Base-by-base conservation (phyloP, 2,797 vertebrate genomes). In the Leptodactylus fallax region DNA sequence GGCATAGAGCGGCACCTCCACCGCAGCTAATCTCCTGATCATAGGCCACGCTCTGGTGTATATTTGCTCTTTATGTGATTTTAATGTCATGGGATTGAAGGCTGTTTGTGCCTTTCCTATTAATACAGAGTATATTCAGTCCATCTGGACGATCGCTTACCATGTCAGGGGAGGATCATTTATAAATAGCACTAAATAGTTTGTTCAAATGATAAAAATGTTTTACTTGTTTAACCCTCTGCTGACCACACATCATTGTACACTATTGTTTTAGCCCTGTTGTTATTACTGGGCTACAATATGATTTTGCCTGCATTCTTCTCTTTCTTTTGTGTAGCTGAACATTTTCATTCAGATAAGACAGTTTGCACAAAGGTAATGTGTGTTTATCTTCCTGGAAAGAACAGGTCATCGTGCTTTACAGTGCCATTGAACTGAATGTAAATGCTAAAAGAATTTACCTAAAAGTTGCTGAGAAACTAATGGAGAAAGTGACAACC, bases 171-270 rank as follows among this genome's bases (percentile, higher is more conserved):
- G 16, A 84, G 27, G 55, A 23, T n/a, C 25, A 11, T 74, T 60
- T 84, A 72, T 84, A 60, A 84, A 84, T 84, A 74, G 82, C 55
- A 23, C 21, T 3, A 55, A 83, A 74, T 74, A 84, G 36, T 84
- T 56, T 84, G 53, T 74, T 23, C 9, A 45, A 80, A 56, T 25
- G 12, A 47, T n/a, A 19, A 80, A 63, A 60, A 80, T 36, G 27
- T 27, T 79, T 79, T 60, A 36, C 23, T 79, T 79, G 45, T 79
- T 79, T 79, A 58, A 79, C 78, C 47, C 53, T 63, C 2, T 61
- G 79, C 36, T 47, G 47, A 77, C 74, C 12, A 49, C 1, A 77
- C 49, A 53, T 77, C n/a, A 51, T 1, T 53, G 13, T n/a, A 72
- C 7, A 7, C 72, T 17, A 11, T 6, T 2, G 21, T 76, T 51